Percentiles rank a stretch among this genome's conserved stretches.
phyloP scores from a whole-genome alignment of 2,888 invertebrate genomes.

The Crocallis elinguaria region DNA sequence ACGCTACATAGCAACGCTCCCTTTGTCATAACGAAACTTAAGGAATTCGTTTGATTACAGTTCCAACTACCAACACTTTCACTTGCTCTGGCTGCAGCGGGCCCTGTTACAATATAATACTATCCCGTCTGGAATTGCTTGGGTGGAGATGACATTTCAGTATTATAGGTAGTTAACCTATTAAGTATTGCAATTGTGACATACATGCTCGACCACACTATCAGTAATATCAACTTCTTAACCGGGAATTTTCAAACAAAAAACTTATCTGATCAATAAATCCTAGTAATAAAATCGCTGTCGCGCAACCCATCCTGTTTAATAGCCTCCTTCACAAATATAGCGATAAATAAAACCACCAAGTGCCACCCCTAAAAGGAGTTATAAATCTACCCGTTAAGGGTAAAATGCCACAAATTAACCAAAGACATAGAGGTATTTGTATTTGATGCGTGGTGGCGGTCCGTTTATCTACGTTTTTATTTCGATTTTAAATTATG shows the following conservation, averaged over 20 bases:
- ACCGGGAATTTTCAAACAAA: constrained; percentile 9
- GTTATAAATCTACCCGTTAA: constrained; percentile 58
- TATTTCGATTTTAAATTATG: constrained; percentile 16
- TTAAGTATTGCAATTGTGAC: too few relatives aligned
- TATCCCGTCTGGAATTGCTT: too few relatives aligned
- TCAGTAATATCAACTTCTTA: background rate
- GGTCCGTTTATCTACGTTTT: constrained; percentile 17
- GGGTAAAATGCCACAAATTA: constrained; percentile 46
- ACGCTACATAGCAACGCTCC: too few relatives aligned
- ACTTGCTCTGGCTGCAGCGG: too few relatives aligned
- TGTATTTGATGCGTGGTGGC: constrained; percentile 28
- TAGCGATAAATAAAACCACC: constrained; percentile 66
- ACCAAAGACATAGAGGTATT: constrained; percentile 34
- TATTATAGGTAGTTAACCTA: too few relatives aligned
- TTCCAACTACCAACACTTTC: too few relatives aligned
- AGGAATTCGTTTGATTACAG: too few relatives aligned
- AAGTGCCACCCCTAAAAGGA: constrained; percentile 57
- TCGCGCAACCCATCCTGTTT: constrained; percentile 45
- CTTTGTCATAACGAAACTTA: too few relatives aligned
- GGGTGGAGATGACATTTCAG: too few relatives aligned
- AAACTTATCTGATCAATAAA: constrained; percentile 41
- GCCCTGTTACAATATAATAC: too few relatives aligned
- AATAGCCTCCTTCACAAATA: constrained; percentile 74
- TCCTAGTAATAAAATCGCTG: constrained; percentile 54
- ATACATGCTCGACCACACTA: too few relatives aligned